Conservation (phyloP, 2,113 vertebrate genomes). For the Martes martes region DNA sequence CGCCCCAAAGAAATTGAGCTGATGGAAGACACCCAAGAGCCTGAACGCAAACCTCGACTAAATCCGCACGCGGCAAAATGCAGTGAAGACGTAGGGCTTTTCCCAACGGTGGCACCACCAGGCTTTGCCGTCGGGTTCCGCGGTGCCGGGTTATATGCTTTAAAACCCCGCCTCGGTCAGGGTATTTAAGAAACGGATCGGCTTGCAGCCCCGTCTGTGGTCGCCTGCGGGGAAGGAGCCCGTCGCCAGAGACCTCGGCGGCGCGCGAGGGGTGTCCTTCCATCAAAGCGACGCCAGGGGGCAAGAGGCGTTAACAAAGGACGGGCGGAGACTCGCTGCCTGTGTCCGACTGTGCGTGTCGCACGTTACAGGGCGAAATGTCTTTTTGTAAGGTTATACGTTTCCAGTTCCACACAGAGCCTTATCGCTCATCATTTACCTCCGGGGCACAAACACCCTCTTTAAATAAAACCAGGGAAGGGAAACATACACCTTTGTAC, state of each 20-base stretch:
- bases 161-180: not conserved
- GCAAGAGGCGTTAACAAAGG: slow-evolving; percentile 80
- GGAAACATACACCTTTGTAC: slow-evolving; percentile 53
- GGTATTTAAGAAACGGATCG: not conserved
- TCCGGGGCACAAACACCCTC: slow-evolving; percentile 67
- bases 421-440: slow-evolving; percentile 33
- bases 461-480: slow-evolving; percentile 58
- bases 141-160: not conserved
- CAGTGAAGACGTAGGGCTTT: not conserved
- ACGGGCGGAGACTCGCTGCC: not conserved
- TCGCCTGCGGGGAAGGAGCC: not conserved
- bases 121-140: not conserved
- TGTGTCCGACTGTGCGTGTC: not conserved
- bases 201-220: not conserved
- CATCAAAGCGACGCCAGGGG: slow-evolving; percentile 82
- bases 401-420: slow-evolving; percentile 27
- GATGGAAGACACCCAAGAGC: not conserved
- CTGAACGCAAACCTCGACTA: not conserved
- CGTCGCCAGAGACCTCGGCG: not conserved
- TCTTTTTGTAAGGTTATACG: slow-evolving; percentile 38
- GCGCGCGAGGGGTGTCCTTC: slow-evolving; percentile 70
- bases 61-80: not conserved
- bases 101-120: not conserved
- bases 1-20: not conserved
- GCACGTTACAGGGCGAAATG: slow-evolving; percentile 43